phyloP scores from a whole-genome alignment of 2,888 invertebrate genomes.

The Carabus problematicus region DNA sequence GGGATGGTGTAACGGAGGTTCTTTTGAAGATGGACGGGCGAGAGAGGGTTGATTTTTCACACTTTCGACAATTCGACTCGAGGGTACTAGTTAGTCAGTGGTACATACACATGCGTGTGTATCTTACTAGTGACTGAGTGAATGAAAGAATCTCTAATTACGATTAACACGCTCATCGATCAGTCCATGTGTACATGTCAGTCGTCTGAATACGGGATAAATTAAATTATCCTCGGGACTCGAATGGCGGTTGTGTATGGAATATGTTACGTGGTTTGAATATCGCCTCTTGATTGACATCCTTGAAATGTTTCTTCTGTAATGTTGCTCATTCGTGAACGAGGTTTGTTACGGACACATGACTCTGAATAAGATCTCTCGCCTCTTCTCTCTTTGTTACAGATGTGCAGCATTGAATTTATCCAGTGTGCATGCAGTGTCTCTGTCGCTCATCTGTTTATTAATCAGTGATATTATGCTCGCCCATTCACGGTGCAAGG shows the following conservation, averaged over 20 bases:
- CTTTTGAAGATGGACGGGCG: slow-evolving; percentile 12
- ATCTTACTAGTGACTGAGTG: background rate
- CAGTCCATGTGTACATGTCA: slow-evolving; percentile 1
- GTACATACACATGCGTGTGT: background rate
- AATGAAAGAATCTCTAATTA: slow-evolving; percentile 38
- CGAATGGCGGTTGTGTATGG: background rate
- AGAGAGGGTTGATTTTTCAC: slow-evolving; percentile 52
- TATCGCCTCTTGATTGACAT: background rate
- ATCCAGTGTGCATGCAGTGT: background rate
- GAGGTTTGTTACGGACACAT: slow-evolving; percentile 2
- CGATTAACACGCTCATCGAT: slow-evolving; percentile 40
- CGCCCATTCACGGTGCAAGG: slow-evolving; percentile 21
- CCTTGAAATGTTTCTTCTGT: background rate
- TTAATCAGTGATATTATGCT: slow-evolving; percentile 35
- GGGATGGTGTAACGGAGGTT: slow-evolving; percentile 15
- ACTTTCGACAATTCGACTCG: slow-evolving; percentile 48
- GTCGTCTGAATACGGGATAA: slow-evolving; percentile 31
- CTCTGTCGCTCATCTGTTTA: slow-evolving; percentile 12
- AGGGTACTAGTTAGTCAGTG: slow-evolving; percentile 36
- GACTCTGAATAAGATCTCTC: too few relatives aligned
- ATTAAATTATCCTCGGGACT: slow-evolving; percentile 27
- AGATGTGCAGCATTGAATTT: too few relatives aligned
- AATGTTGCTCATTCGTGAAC: background rate
- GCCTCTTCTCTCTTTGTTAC: too few relatives aligned
- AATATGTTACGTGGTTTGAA: slow-evolving; percentile 7